Base-by-base conservation (phyloP, 1,140 invertebrate species). In the Drosophila carrolli region DNA sequence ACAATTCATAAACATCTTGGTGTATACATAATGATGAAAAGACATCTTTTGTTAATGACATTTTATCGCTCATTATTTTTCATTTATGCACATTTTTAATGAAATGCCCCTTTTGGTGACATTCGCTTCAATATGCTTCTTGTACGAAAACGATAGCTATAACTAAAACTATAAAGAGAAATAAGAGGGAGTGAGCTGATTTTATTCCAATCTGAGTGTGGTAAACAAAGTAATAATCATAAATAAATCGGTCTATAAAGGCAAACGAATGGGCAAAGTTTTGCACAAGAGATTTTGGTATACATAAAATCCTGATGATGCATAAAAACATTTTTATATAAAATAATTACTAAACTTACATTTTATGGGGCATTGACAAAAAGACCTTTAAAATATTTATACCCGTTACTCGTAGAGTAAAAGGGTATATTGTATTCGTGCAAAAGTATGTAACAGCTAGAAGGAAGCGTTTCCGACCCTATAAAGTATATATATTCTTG, bases 171-270 rank as follows among this genome's bases (percentile, higher is more conserved):
- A 72, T 48, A 62, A 65, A 35, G 27, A 66, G 14, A 61, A 41
- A 16, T 8, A 16, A 19, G 23, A 16, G 14, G 11, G 55, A 43
- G 58, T 43, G 50, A 41, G 32, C 16, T 29, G 37, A 43, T 74
- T 62, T 51, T 50, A 62, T 74, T 60, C 13, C 63, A 77, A 77
- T 61, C 67, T 78, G 53, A 47, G 23, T 54, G 62, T 75, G 70
- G 62, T 80, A 80, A 80, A 80, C 70, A 80, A 67, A 75, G 58
- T 62, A 81, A 81, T 81, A 81, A 81, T 76, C 78, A 63, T 81
- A 59, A 81, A 81, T 60, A 80, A 81, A 75, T 71, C 38, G 71
- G 44, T 51, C 60, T 54, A 58, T 58, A 53, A 53, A 76, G 43
- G 68, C 40, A 65, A 54, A 76, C 58, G 46, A 71, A 81, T 81